These are phyloP conservation scores for Threskiornis aethiopicus DNA, from an alignment of 2,797 vertebrate genomes.

Conservation along the genomic window DNA sequence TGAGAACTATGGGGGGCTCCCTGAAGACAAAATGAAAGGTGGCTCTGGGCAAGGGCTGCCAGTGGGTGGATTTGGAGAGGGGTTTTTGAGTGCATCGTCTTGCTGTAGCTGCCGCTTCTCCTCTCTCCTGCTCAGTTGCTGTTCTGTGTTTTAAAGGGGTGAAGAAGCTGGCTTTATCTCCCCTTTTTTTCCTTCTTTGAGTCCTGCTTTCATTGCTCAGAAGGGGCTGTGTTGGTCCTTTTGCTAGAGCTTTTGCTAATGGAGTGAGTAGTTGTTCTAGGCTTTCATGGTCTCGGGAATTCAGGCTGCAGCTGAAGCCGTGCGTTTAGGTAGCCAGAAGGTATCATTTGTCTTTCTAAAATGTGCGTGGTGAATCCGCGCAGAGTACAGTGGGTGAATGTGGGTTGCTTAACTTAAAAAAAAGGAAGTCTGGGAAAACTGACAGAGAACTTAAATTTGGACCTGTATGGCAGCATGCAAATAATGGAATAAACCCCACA, in stretches of 20 bases:
- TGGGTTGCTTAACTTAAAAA: constrained; percentile 2
- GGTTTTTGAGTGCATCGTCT: background rate
- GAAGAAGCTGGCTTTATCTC: background rate
- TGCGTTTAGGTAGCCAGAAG: background rate
- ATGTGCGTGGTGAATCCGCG: background rate
- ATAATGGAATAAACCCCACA: background rate
- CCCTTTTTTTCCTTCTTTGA: background rate
- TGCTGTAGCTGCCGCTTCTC: background rate
- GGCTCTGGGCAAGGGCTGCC: background rate
- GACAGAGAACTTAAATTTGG: constrained; percentile 32
- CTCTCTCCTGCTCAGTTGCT: background rate
- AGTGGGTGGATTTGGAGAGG: background rate
- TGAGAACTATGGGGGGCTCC: accelerated
- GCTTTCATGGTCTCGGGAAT: background rate
- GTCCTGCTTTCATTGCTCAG: background rate
- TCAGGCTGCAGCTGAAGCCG: background rate
- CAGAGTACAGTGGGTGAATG: background rate
- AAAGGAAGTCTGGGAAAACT: constrained; percentile 33
- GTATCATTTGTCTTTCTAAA: constrained; percentile 10
- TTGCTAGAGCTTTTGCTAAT: background rate
- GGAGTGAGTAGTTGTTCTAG: background rate
- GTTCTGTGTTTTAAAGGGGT: background rate
- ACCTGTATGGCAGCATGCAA: constrained; percentile 12
- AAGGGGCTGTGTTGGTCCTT: background rate
- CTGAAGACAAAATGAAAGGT: background rate